Percentiles rank a stretch among this genome's conserved stretches.
These are phyloP conservation scores for Imbricaverruca yamaguchii DNA, from an alignment of 2,888 invertebrate genomes.

Conservation along the genomic window DNA sequence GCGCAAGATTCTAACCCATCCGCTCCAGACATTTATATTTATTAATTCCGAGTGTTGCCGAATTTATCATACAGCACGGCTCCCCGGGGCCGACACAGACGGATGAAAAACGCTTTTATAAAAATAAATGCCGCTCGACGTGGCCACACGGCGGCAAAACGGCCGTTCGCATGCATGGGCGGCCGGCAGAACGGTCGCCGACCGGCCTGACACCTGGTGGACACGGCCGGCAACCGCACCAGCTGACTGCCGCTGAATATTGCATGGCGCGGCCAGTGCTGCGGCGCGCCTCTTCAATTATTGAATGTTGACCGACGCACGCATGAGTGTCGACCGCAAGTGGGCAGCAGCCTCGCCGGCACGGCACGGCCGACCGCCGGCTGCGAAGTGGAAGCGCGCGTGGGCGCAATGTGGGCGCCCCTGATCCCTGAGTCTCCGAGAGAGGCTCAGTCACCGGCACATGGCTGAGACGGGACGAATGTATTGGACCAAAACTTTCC, in stretches of 20 bases:
- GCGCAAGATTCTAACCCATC: slow-evolving; percentile 7
- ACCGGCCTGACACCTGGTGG: background rate
- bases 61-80: slow-evolving; percentile 20
- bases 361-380: too few species aligned
- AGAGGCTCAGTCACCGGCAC: too few species aligned
- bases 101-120: slow-evolving; percentile 21
- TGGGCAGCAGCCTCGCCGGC: background rate
- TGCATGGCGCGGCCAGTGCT: background rate
- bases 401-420: too few species aligned
- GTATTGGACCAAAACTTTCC: too few species aligned
- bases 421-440: too few species aligned
- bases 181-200: background rate
- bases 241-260: background rate
- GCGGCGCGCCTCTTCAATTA: background rate
- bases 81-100: background rate
- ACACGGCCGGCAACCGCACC: background rate
- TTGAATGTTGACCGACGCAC: slow-evolving; percentile 15
- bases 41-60: slow-evolving; percentile 16
- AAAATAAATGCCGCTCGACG: slow-evolving; percentile 1
- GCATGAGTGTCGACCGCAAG: background rate
- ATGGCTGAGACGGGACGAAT: too few species aligned
- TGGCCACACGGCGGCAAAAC: background rate
- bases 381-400: too few species aligned
- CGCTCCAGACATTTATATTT: background rate
- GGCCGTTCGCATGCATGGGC: slow-evolving; percentile 17